Evolutionary conservation across 2,888 invertebrate species (phyloP).

Genomic region (Diaperis boleti): DNA sequence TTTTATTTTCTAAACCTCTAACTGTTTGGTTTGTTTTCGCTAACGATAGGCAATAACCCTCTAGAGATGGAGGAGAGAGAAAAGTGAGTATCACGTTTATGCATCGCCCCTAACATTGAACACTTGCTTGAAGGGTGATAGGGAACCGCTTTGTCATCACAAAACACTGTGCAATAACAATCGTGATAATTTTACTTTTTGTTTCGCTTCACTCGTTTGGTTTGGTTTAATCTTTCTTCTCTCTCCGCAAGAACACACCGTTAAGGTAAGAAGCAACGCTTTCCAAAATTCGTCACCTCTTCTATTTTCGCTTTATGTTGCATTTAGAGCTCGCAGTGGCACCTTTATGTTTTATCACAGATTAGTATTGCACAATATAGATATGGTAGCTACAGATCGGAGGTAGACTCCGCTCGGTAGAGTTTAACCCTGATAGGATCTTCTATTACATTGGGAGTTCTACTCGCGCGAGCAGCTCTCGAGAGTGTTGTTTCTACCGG

Average conservation of each 20-base stretch:
- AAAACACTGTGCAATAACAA: slow-evolving; percentile 59
- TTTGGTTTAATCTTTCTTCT: slow-evolving; percentile 39
- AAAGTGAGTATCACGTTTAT: slow-evolving; percentile 77
- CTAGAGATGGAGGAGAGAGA: slow-evolving; percentile 86
- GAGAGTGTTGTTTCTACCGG: no score
- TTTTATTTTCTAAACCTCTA: slow-evolving; percentile 35
- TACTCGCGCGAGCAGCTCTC: no score
- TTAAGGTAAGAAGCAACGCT: slow-evolving; percentile 46
- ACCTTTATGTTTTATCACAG: slow-evolving; percentile 53
- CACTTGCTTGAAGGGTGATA: slow-evolving; percentile 37
- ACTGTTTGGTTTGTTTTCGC: slow-evolving; percentile 56
- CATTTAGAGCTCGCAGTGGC: slow-evolving; percentile 23
- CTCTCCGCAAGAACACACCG: slow-evolving; percentile 43
- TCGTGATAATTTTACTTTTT: slow-evolving; percentile 57
- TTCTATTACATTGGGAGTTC: no score
- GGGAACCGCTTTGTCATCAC: slow-evolving; percentile 23
- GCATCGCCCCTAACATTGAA: slow-evolving; percentile 12
- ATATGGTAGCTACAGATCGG: slow-evolving; percentile 1
- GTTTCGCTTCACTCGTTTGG: slow-evolving; percentile 42
- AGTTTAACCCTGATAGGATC: no score
- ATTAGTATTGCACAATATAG: slow-evolving; percentile 58
- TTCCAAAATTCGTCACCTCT: slow-evolving; percentile 22
- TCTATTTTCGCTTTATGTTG: slow-evolving; percentile 26
- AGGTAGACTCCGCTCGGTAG: not conserved
- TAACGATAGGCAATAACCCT: slow-evolving; percentile 80